phyloP scores from a whole-genome alignment of 2,113 vertebrate species.

The Cyanocitta stelleri region DNA sequence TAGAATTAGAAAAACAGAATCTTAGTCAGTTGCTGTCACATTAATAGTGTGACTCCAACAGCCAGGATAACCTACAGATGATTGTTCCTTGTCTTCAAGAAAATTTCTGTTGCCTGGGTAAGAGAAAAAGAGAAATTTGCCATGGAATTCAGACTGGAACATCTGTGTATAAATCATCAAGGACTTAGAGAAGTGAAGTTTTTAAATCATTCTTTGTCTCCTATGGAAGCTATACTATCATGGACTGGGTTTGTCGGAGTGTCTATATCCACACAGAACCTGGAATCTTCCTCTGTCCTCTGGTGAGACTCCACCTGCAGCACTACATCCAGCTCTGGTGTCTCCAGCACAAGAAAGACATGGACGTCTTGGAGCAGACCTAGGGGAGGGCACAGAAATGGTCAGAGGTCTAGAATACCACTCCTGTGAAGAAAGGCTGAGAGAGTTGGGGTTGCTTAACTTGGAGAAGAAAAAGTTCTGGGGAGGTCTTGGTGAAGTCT shows the following conservation, averaged over 20 bases:
- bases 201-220: neutral
- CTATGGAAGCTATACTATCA: neutral
- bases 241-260: neutral
- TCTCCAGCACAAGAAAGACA: neutral
- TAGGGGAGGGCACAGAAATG: neutral
- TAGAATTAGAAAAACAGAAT: neutral
- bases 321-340: neutral
- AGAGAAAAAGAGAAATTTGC: neutral
- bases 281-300: neutral
- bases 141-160: neutral
- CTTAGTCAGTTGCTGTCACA: neutral
- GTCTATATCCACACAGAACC: neutral
- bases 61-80: neutral
- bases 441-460: neutral
- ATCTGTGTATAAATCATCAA: neutral
- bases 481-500: neutral
- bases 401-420: neutral
- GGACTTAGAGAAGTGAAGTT: neutral
- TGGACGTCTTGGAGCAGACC: neutral
- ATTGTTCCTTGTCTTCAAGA: neutral
- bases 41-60: neutral
- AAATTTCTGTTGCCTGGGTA: neutral
- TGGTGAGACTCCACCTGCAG: neutral
- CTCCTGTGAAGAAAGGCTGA: neutral
- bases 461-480: neutral